A percentile compares a stretch with the other conserved stretches of the same genome.
phyloP scores from a whole-genome alignment of 2,113 vertebrate genomes.

The Misgurnus anguillicaudatus region DNA sequence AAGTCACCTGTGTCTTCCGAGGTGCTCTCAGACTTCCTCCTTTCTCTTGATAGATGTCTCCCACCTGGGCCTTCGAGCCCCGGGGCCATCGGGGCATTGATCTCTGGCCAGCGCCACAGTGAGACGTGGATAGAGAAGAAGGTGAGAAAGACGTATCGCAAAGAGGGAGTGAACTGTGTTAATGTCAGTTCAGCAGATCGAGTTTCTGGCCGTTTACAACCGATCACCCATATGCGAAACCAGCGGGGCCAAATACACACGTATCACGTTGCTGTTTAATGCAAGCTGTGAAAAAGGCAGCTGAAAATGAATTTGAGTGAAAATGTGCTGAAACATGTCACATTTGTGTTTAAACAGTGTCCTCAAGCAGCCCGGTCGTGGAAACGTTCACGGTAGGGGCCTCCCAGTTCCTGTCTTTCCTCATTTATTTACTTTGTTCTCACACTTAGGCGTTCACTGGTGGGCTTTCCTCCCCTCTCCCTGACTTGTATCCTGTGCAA shows the following conservation, averaged over 20 bases:
- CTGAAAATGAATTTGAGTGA: conserved; percentile 35
- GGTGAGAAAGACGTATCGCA: conserved; percentile 45
- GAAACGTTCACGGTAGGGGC: conserved; percentile 47
- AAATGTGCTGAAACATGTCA: conserved; percentile 40
- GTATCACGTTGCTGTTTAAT: neutral
- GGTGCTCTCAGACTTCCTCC: conserved; percentile 21
- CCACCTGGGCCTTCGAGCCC: conserved; percentile 43
- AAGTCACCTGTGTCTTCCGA: conserved; percentile 39
- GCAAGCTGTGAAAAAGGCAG: neutral
- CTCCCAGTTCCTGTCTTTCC: conserved; percentile 54
- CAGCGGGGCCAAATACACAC: neutral
- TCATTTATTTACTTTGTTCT: conserved; percentile 44
- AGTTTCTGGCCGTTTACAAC: conserved; percentile 64
- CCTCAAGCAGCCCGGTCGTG: neutral
- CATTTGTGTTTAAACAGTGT: conserved; percentile 34
- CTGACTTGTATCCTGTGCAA: conserved; percentile 42
- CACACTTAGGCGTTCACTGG: conserved; percentile 40
- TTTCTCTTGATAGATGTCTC: conserved; percentile 46
- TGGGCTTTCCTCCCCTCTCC: conserved; percentile 24
- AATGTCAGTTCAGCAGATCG: conserved; percentile 60
- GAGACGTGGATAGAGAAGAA: conserved; percentile 49
- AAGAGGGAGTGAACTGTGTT: conserved; percentile 11
- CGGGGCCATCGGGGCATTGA: conserved; percentile 31
- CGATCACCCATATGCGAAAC: conserved; percentile 31
- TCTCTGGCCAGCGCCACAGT: conserved; percentile 41